These are phyloP conservation scores for Neodiprion fabricii DNA, from an alignment of 1,140 invertebrate species.

Conservation along the genomic window DNA sequence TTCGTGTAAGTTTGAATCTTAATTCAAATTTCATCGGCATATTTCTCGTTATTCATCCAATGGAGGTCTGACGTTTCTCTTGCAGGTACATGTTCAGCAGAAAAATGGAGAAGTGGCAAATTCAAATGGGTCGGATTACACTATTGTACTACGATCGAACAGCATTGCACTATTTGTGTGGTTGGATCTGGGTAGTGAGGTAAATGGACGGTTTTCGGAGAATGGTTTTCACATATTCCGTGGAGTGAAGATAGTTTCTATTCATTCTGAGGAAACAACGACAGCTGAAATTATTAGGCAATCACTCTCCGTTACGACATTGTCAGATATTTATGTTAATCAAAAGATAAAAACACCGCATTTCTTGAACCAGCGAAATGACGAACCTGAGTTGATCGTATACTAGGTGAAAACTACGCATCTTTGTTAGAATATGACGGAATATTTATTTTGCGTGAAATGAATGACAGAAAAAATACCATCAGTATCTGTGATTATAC, in stretches of 20 bases:
- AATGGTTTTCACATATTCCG: conserved; percentile 68
- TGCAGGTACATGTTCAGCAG: conserved; percentile 1
- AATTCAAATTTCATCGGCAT: conserved; percentile 19
- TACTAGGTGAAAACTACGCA: no score
- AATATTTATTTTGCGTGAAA: conserved; percentile 5
- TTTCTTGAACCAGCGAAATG: no score
- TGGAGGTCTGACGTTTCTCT: background rate
- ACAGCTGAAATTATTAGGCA: conserved; percentile 29
- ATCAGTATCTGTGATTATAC: background rate
- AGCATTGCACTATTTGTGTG: conserved; percentile 71
- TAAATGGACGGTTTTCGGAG: conserved; percentile 66
- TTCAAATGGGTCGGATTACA: conserved; percentile 38
- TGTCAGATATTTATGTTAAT: conserved; percentile 43
- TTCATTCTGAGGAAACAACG: conserved; percentile 33
- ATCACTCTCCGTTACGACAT: conserved; percentile 38
- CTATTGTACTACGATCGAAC: conserved; percentile 56
- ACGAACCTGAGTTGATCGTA: no score
- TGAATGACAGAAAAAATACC: background rate
- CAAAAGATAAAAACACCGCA: background rate
- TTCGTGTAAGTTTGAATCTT: conserved; percentile 35
- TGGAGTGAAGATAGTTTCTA: conserved; percentile 35
- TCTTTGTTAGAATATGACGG: no score
- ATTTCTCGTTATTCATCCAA: background rate
- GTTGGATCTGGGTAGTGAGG: conserved; percentile 60
- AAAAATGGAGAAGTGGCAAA: conserved; percentile 23